phyloP scores from a whole-genome alignment of 1,140 invertebrate species.

The Cydia fagiglandana region DNA sequence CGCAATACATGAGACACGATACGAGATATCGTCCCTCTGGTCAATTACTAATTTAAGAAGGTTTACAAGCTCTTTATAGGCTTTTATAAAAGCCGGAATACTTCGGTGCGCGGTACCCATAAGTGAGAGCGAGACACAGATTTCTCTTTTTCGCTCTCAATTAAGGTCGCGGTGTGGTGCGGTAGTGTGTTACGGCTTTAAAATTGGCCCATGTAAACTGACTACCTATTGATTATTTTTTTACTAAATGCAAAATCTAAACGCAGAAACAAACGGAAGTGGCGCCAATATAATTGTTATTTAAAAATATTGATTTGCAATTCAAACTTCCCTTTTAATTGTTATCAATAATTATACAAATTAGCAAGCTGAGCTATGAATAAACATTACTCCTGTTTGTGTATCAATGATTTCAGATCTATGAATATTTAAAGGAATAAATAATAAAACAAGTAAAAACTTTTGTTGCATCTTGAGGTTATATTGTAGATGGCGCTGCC shows the following conservation, averaged over 20 bases:
- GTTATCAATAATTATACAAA: background rate
- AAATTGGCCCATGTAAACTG: background rate
- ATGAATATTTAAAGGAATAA: background rate
- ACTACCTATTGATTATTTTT: background rate
- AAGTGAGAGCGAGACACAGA: too few species aligned
- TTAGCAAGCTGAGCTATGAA: background rate
- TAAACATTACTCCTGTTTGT: background rate
- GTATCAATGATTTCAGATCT: background rate
- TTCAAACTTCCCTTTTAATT: constrained; percentile 8
- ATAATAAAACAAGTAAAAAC: constrained; percentile 13
- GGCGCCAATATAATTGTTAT: constrained; percentile 29
- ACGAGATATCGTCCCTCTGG: too few species aligned
- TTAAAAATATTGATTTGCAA: constrained; percentile 32
- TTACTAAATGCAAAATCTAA: constrained; percentile 4
- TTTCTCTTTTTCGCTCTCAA: too few species aligned
- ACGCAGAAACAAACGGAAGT: constrained; percentile 19
- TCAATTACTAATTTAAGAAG: too few species aligned
- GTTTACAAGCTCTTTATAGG: background rate
- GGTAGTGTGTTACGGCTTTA: too few species aligned
- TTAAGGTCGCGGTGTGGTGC: too few species aligned
- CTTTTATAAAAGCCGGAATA: background rate
- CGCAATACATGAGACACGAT: too few species aligned
- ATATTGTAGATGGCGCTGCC: constrained; percentile 71
- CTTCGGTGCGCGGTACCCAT: too few species aligned
- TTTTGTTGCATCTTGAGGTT: constrained; percentile 32